These are phyloP conservation scores for Drosophila equinoxialis DNA, from an alignment of 1,140 invertebrate species.

Conservation along the genomic window DNA sequence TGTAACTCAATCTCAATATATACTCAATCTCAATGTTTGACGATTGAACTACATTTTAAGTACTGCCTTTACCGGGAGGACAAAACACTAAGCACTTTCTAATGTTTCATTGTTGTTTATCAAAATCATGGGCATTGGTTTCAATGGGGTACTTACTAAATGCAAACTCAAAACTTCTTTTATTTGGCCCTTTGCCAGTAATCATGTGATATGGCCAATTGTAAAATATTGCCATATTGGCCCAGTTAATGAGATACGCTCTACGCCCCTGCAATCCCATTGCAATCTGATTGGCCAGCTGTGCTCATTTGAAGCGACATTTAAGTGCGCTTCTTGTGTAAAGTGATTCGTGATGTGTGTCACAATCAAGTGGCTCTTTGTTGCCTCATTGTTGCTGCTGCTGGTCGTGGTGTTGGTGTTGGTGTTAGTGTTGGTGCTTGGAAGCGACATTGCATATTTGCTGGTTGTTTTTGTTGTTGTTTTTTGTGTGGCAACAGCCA, in stretches of 20 bases:
- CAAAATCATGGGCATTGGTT: too few relatives aligned
- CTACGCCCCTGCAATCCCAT: neutral
- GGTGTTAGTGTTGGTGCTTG: neutral
- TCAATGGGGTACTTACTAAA: too few relatives aligned
- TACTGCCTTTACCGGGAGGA: too few relatives aligned
- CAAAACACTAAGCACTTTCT: too few relatives aligned
- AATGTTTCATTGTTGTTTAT: too few relatives aligned
- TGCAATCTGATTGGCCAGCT: slow-evolving; percentile 22
- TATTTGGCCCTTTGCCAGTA: too few relatives aligned
- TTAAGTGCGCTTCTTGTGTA: slow-evolving; percentile 61
- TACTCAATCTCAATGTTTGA: too few relatives aligned
- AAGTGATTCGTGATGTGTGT: slow-evolving; percentile 68
- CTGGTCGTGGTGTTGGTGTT: neutral
- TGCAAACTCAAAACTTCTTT: too few relatives aligned
- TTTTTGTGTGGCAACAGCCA: neutral
- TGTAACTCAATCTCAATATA: too few relatives aligned
- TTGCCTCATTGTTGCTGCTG: slow-evolving; percentile 32
- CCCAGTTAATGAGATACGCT: neutral
- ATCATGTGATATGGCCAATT: too few relatives aligned
- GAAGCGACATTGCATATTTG: slow-evolving; percentile 19
- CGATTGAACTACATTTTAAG: too few relatives aligned
- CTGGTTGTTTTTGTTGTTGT: slow-evolving; percentile 11
- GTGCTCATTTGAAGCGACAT: slow-evolving; percentile 47
- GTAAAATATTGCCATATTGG: too few relatives aligned
- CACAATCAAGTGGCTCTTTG: slow-evolving; percentile 41